Evolutionary conservation across 1,140 invertebrate genomes (phyloP).

Genomic region (Drosophila funebris): DNA sequence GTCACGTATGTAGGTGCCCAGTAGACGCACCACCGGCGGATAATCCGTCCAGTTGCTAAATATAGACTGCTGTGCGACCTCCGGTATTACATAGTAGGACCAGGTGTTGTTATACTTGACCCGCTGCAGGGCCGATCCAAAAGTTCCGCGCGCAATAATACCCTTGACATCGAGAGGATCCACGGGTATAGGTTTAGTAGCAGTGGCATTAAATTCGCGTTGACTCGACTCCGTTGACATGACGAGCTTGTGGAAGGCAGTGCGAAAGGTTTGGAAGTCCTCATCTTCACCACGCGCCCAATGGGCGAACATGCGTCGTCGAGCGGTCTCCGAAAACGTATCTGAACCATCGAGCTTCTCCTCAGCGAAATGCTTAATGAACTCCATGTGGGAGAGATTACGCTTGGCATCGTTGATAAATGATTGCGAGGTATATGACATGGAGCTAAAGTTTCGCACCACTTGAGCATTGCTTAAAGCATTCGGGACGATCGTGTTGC

Average conservation of each 20-base stretch:
- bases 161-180: slow-evolving; percentile 64
- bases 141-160: slow-evolving; percentile 47
- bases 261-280: slow-evolving; percentile 69
- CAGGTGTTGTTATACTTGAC: slow-evolving; percentile 71
- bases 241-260: slow-evolving; percentile 62
- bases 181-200: slow-evolving; percentile 56
- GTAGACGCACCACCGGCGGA: slow-evolving; percentile 58
- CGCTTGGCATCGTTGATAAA: slow-evolving; percentile 65
- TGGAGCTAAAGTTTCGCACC: slow-evolving; percentile 76
- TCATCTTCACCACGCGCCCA: slow-evolving; percentile 74
- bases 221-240: slow-evolving; percentile 60
- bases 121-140: slow-evolving; percentile 64
- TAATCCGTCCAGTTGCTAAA: slow-evolving; percentile 76
- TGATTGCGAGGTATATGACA: slow-evolving; percentile 63
- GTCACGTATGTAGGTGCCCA: slow-evolving; percentile 71
- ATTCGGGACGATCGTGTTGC: slow-evolving; percentile 77
- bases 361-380: slow-evolving; percentile 62
- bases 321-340: slow-evolving; percentile 74
- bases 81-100: slow-evolving; percentile 79
- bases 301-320: slow-evolving; percentile 80
- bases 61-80: slow-evolving; percentile 67
- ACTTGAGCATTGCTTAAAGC: slow-evolving; percentile 65
- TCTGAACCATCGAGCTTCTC: slow-evolving; percentile 49
- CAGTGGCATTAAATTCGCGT: slow-evolving; percentile 56
- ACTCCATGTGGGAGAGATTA: slow-evolving; percentile 63